Evolutionary conservation across 2,113 vertebrate species (phyloP).

Genomic region (Epinephelus fuscoguttatus): DNA sequence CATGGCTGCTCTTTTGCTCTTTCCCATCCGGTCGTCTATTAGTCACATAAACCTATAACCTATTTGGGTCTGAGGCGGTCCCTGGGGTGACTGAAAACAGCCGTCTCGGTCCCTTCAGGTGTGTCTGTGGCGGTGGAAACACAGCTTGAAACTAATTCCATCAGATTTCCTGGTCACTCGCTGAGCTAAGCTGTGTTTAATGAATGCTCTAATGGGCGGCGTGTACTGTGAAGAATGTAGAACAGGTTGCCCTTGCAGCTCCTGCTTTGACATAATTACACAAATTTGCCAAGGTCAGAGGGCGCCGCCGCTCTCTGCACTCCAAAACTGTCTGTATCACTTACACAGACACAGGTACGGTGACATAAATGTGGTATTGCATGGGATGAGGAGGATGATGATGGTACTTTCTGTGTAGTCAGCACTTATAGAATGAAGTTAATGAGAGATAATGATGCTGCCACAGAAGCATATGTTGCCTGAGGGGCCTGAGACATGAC

Average conservation of each 20-base stretch:
- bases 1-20: slow-evolving; percentile 26
- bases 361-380: slow-evolving; percentile 1
- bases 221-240: slow-evolving; percentile 81
- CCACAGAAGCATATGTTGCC: slow-evolving; percentile 24
- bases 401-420: slow-evolving; percentile 15
- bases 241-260: slow-evolving; percentile 64
- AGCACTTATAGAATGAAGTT: slow-evolving; percentile 49
- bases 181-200: slow-evolving; percentile 87
- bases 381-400: slow-evolving; percentile 7
- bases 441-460: slow-evolving; percentile 68
- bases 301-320: slow-evolving; percentile 11
- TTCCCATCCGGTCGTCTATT: not conserved
- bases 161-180: slow-evolving; percentile 80
- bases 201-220: slow-evolving; percentile 82
- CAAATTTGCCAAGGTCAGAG: slow-evolving; percentile 73
- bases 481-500: slow-evolving; percentile 23
- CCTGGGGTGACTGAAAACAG: slow-evolving; percentile 38
- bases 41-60: slow-evolving; percentile 29
- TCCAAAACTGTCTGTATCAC: slow-evolving; percentile 26
- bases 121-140: slow-evolving; percentile 76
- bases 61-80: slow-evolving; percentile 23
- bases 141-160: slow-evolving; percentile 83
- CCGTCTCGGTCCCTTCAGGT: slow-evolving; percentile 53
- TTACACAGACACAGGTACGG: slow-evolving; percentile 33
- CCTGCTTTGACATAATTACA: slow-evolving; percentile 76